phyloP scores from a whole-genome alignment of 2,113 vertebrate genomes.

The Corythaeola cristata region DNA sequence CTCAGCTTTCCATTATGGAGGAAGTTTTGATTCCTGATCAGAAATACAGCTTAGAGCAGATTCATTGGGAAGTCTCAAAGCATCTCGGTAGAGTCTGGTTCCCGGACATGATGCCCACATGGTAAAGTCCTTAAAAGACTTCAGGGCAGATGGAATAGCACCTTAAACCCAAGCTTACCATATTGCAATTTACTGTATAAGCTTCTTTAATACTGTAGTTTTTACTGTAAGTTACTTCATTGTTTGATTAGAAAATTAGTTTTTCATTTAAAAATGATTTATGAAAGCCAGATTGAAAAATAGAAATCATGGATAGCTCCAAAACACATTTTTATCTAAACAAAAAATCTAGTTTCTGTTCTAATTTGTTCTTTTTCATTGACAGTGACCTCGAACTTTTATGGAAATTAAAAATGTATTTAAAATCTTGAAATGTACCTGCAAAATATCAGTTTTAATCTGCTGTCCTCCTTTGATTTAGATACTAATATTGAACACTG shows the following conservation, averaged over 20 bases:
- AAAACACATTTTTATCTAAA: neutral
- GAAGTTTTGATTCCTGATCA: conserved; percentile 97
- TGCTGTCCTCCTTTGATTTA: neutral
- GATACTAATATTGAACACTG: neutral
- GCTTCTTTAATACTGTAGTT: conserved; percentile 47
- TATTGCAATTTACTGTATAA: conserved; percentile 48
- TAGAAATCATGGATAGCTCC: neutral
- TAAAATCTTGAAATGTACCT: neutral
- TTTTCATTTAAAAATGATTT: neutral
- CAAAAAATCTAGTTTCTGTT: conserved; percentile 14
- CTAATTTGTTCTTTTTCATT: conserved; percentile 8
- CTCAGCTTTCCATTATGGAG: conserved; percentile 98
- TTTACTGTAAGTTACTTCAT: conserved; percentile 30
- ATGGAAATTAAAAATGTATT: neutral
- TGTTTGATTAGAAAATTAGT: conserved; percentile 48
- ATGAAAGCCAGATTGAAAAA: neutral
- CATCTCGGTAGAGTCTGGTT: conserved; percentile 97
- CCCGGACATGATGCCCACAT: conserved; percentile 98
- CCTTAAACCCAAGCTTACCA: conserved; percentile 62
- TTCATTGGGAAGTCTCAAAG: conserved; percentile 98
- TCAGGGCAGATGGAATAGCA: conserved; percentile 41
- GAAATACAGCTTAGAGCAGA: conserved; percentile 93
- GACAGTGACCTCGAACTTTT: neutral
- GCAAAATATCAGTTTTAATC: neutral
- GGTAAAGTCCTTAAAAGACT: conserved; percentile 75